Evolutionary conservation across 2,888 invertebrate genomes (phyloP), one percentile per base, ranked within the genome.

Genomic region (Cataglyphis altisquamis): DNA sequence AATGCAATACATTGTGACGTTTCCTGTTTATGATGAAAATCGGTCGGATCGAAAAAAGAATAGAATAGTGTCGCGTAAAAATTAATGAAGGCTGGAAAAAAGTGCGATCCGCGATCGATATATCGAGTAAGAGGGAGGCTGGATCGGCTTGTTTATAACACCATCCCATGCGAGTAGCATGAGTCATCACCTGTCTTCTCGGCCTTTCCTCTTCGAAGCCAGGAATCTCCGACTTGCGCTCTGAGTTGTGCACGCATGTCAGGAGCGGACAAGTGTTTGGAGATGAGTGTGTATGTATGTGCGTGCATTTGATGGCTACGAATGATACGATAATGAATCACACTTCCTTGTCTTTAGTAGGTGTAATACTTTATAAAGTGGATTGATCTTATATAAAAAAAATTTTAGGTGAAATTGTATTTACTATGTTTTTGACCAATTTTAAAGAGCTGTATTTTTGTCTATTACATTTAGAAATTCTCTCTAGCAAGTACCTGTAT

Each of bases 141-240:
- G n/a, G 48, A n/a, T 8, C 1, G 8, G n/a, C 6, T 48, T n/a
- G 48, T 48, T 48, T n/a, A 48, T 48, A 3, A 12, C 12, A 21
- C 21, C 12, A 64, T 12, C 21, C 3, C 15, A 8, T 0, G 18
- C 62, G 5, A 63, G n/a, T 3, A 15, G 66, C 25, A 67, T 67
- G 67, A 67, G 25, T 67, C 67, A 67, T 39, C 64, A n/a, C 41
- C 45, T n/a, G 67, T 29, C 29, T 15, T 15, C 25, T 18, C 45
- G 9, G 8, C 3, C 12, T 41, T 41, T 64, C 21, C 39, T 64
- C 15, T 21, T 29, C 45, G 18, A 4, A 45, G 45, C 4, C 36
- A 5, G 25, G 25, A 29, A 67, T 45, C 45, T 25, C 45, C 25
- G 45, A 41, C 12, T 41, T 41, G 41, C 12, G 41, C 41, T 41